Percentiles rank a stretch among this genome's conserved stretches.
phyloP scores from a whole-genome alignment of 2,113 vertebrate genomes.

The Alexandromys fortis region DNA sequence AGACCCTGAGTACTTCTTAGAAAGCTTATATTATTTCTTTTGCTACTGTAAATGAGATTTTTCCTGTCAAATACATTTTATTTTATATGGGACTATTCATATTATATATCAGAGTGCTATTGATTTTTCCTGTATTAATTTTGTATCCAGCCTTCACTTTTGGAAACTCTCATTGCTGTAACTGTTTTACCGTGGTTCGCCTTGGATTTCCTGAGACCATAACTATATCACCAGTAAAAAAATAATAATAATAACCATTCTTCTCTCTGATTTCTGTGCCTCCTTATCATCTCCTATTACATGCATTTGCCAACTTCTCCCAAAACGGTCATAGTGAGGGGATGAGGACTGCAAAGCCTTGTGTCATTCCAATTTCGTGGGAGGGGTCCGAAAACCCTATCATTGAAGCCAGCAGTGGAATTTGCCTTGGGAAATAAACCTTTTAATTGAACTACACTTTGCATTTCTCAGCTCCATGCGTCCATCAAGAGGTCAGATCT shows the following conservation, averaged over 20 bases:
- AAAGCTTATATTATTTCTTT: constrained; percentile 43
- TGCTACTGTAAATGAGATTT: neutral
- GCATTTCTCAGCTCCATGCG: neutral
- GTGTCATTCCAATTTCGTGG: neutral
- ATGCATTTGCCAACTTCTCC: neutral
- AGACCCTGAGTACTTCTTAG: neutral
- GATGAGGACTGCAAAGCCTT: neutral
- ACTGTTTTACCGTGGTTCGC: constrained; percentile 23
- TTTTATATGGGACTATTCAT: constrained; percentile 18
- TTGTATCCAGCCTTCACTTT: neutral
- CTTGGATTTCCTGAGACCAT: constrained; percentile 41
- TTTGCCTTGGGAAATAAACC: neutral
- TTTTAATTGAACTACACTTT: constrained; percentile 32
- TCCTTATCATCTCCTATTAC: neutral
- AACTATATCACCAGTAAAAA: neutral
- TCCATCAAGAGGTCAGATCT: neutral
- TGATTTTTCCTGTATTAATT: constrained; percentile 48
- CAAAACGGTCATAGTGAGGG: neutral
- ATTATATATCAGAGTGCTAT: neutral
- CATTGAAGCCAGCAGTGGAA: neutral
- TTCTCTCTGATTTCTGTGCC: constrained; percentile 15
- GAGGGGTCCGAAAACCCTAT: neutral
- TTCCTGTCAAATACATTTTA: constrained; percentile 10
- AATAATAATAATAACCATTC: neutral
- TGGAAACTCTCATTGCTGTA: neutral